These are phyloP conservation scores for Bembecia ichneumoniformis DNA, from an alignment of 2,888 invertebrate species.

Conservation along the genomic window DNA sequence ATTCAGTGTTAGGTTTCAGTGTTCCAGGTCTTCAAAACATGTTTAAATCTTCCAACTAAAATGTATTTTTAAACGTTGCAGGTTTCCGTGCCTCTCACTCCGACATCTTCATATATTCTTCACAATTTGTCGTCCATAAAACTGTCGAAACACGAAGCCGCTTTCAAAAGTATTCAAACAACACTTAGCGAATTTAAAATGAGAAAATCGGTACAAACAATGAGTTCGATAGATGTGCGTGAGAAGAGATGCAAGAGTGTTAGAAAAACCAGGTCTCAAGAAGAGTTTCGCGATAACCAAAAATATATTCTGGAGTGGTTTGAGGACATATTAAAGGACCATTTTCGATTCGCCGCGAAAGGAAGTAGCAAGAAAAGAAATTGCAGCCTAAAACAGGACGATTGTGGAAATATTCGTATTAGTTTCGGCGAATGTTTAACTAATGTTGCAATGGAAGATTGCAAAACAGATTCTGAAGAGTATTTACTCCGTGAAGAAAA, in stretches of 20 bases:
- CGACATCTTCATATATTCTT: constrained; percentile 15
- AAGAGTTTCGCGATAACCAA: constrained; percentile 19
- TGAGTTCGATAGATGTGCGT: constrained; percentile 20
- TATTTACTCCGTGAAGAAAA: constrained; percentile 5
- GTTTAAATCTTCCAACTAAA: too few relatives aligned
- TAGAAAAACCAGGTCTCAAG: constrained; percentile 32
- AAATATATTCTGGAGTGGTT: constrained; percentile 22
- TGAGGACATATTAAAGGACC: constrained; percentile 14
- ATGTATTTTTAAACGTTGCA: constrained; percentile 22
- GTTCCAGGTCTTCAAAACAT: too few relatives aligned
- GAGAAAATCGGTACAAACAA: constrained; percentile 25
- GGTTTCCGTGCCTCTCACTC: constrained; percentile 36
- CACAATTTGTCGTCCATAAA: constrained; percentile 14
- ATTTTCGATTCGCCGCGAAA: background rate
- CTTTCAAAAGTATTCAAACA: constrained; percentile 17
- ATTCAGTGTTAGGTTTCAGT: too few relatives aligned
- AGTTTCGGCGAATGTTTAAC: constrained; percentile 3
- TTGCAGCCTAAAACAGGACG: constrained; percentile 12
- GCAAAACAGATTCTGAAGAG: constrained; percentile 1
- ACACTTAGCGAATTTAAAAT: constrained; percentile 12
- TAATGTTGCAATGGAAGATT: constrained; percentile 2
- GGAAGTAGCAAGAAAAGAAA: constrained; percentile 7
- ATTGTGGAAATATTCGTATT: background rate
- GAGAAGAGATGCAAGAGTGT: constrained; percentile 6
- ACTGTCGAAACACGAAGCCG: background rate